Base-by-base conservation (phyloP, 2,113 vertebrate species). In the Chionodraco myersi region DNA sequence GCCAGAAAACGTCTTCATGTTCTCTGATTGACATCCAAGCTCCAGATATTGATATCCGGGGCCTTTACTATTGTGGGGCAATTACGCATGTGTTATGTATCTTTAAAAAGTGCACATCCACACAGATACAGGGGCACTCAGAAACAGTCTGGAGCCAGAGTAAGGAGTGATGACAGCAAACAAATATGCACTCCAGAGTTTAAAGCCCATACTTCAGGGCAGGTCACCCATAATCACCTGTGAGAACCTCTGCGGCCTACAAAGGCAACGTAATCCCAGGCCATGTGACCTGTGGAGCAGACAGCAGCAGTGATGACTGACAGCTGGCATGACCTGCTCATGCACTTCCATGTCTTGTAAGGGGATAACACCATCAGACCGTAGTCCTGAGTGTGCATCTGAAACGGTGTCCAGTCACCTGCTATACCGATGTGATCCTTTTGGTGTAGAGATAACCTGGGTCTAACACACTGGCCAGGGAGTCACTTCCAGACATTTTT, bases 211-310 rank as follows among this genome's bases (percentile, higher is more conserved):
- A 86, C 41, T 18, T 85, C 81, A 89, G 73, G 82, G 73, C 77
- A 89, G 57, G 83, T 84, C 90, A 90, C 79, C 86, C 80, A 89
- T 94, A 92, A 86, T 95, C 94, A 95, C 94, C 94, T 95, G 94
- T 84, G 86, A 91, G 80, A 90, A 91, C 88, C 85, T 88, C 86
- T 90, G 85, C 92, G 84, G 91, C 80, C 87, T 91, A 93, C 76
- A 92, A 91, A 91, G 83, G 91, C 86, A 61, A 82, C 75, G 64
- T 91, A 91, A 92, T 93, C 91, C 93, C 84, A 92, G 69, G 72
- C 52, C 77, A 91, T 86, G 86, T 93, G 92, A 94, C 92, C 94
- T 95, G 92, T 76, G 87, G 87, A 91, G 90, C 85, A 95, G 89
- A 94, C 93, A 89, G 90, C 91, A 93, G 90, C 88, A 86, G 87